A percentile compares a stretch with the other conserved stretches of the same genome.
phyloP scores from a whole-genome alignment of 2,797 vertebrate genomes.

The Lacerta bilineata region DNA sequence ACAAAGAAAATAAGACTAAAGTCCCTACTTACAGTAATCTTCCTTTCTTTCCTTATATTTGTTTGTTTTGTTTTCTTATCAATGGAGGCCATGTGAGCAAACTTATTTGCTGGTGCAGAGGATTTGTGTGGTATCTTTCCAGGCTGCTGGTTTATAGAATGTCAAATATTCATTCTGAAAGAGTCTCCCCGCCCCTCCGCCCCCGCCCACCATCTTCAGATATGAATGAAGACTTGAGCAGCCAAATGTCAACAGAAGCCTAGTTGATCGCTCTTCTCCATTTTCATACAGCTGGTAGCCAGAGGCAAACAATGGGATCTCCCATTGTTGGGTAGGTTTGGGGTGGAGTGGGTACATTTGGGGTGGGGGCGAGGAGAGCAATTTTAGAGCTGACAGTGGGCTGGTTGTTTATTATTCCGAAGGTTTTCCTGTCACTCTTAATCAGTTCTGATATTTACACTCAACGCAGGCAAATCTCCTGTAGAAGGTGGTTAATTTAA shows the following conservation, averaged over 20 bases:
- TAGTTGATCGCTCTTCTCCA: slow-evolving; percentile 64
- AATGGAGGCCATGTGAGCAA: slow-evolving; percentile 55
- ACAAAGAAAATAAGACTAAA: slow-evolving; percentile 57
- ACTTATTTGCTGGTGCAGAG: slow-evolving; percentile 58
- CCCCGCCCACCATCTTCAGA: slow-evolving; percentile 66
- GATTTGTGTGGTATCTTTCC: slow-evolving; percentile 74
- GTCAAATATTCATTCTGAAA: slow-evolving; percentile 83
- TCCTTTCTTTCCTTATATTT: slow-evolving; percentile 65
- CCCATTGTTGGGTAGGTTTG: neutral
- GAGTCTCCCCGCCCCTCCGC: slow-evolving; percentile 43
- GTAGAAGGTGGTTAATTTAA: neutral
- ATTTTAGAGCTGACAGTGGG: slow-evolving; percentile 42
- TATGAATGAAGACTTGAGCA: slow-evolving; percentile 74
- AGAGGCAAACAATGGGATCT: slow-evolving; percentile 63
- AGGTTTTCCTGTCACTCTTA: slow-evolving; percentile 38
- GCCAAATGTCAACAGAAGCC: slow-evolving; percentile 75
- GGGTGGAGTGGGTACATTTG: neutral
- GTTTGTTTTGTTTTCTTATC: slow-evolving; percentile 74
- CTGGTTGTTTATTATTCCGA: slow-evolving; percentile 22
- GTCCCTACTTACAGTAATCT: slow-evolving; percentile 65
- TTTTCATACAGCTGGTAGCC: slow-evolving; percentile 53
- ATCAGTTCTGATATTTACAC: neutral
- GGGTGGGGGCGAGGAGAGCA: slow-evolving; percentile 37
- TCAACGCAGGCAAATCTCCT: neutral
- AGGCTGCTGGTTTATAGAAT: slow-evolving; percentile 76